A percentile compares a stretch with the other conserved stretches of the same genome.
Evolutionary conservation across 2,888 invertebrate genomes (phyloP).

Genomic region (Dinocampus coccinellae): DNA sequence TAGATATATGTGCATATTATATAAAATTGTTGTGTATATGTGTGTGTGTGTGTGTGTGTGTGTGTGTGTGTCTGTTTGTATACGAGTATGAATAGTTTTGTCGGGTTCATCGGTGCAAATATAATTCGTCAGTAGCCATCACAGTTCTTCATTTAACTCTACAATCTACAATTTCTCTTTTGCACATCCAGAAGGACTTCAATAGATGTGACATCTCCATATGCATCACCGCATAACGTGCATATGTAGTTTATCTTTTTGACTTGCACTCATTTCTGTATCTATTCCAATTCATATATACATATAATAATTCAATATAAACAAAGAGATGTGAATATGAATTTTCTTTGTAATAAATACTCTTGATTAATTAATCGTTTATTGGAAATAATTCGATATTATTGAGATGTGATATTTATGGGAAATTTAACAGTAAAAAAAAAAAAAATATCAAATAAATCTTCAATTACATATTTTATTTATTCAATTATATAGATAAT

Average conservation of each 20-base stretch:
- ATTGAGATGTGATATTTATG: neutral
- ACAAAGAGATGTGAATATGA: constrained; percentile 5
- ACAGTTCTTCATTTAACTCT: neutral
- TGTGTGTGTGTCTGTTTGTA: neutral
- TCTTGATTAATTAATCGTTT: neutral
- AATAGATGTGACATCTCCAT: constrained; percentile 16
- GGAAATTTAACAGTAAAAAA: neutral
- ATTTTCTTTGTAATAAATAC: constrained; percentile 2
- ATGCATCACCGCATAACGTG: constrained; percentile 10
- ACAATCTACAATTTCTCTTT: neutral
- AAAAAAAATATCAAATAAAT: too few species aligned
- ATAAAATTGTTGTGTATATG: neutral
- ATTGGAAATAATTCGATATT: neutral
- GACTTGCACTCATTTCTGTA: neutral
- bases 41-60: neutral
- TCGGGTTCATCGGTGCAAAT: neutral
- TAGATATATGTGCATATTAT: neutral
- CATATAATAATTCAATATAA: neutral
- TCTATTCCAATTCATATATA: neutral
- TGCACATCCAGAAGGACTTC: neutral
- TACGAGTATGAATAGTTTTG: too few species aligned
- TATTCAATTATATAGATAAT: neutral
- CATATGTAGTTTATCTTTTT: neutral
- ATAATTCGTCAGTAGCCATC: neutral
- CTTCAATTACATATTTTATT: too few species aligned